These are phyloP conservation scores for Tetranychus urticae DNA, from an alignment of 1,140 invertebrate genomes.

Conservation along the genomic window DNA sequence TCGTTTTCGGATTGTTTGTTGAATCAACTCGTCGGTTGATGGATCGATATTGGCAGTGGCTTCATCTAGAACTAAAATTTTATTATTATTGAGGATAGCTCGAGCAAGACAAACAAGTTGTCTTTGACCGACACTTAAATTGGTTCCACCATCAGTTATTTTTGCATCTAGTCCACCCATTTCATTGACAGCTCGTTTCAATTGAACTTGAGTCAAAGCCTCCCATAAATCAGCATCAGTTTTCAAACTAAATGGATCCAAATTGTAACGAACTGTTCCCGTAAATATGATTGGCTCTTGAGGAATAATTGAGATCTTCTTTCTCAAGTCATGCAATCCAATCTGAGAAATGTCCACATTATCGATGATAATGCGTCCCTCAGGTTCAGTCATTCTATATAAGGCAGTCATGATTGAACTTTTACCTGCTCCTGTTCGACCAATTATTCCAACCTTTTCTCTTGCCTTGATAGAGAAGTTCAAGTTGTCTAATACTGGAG, in stretches of 20 bases:
- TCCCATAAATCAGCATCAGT: conserved; percentile 40
- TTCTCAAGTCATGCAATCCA: conserved; percentile 25
- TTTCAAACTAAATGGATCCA: conserved; percentile 56
- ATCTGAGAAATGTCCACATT: conserved; percentile 24
- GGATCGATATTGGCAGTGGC: conserved; percentile 24
- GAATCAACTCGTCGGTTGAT: conserved; percentile 18
- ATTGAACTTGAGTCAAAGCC: conserved; percentile 49
- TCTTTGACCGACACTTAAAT: conserved; percentile 56
- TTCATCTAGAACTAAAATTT: conserved; percentile 24
- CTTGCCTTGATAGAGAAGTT: conserved; percentile 24
- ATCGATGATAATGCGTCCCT: conserved; percentile 20
- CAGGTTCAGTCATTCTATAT: conserved; percentile 22
- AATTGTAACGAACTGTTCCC: conserved; percentile 51
- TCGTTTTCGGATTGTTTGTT: conserved; percentile 16
- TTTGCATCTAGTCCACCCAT: conserved; percentile 36
- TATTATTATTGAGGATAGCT: conserved; percentile 26
- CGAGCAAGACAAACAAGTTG: conserved; percentile 38
- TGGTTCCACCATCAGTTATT: conserved; percentile 45
- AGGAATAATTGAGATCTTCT: conserved; percentile 28
- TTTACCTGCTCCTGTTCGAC: conserved; percentile 22
- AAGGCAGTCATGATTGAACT: conserved; percentile 20
- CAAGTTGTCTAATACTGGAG: conserved; percentile 35
- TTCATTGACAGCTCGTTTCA: conserved; percentile 39
- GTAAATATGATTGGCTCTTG: conserved; percentile 56
- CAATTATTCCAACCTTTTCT: conserved; percentile 24